Percentiles rank a stretch among this genome's conserved stretches.
phyloP scores from a whole-genome alignment of 2,888 invertebrate genomes.

The Protula sp. region DNA sequence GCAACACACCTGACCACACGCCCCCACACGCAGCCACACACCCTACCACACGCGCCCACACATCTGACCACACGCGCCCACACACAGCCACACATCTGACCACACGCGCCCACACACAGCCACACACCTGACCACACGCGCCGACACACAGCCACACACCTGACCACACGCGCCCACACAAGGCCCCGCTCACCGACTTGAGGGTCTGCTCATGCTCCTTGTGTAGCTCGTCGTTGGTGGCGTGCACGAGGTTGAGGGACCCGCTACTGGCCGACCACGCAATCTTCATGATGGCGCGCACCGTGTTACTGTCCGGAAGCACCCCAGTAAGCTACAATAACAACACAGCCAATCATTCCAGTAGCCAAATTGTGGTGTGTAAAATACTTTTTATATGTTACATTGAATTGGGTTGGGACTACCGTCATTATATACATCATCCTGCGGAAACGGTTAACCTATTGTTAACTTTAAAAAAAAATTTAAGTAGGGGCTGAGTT shows the following conservation, averaged over 20 bases:
- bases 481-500: no score
- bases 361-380: no score
- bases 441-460: no score
- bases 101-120: no score
- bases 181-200: background rate
- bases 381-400: no score
- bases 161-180: no score
- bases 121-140: background rate
- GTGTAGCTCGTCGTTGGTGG: conserved; percentile 63
- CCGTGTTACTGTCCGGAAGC: conserved; percentile 68
- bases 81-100: no score
- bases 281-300: conserved; percentile 69
- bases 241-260: conserved; percentile 61
- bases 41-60: background rate
- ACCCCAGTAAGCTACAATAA: conserved; percentile 53
- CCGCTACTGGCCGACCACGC: conserved; percentile 76
- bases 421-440: no score
- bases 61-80: background rate
- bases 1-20: background rate
- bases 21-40: background rate
- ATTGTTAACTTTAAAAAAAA: no score
- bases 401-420: no score
- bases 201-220: conserved; percentile 56
- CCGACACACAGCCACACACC: background rate
- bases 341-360: no score